Conservation (phyloP, 2,797 vertebrate genomes). For the Sebastiscus albofasciatus region DNA sequence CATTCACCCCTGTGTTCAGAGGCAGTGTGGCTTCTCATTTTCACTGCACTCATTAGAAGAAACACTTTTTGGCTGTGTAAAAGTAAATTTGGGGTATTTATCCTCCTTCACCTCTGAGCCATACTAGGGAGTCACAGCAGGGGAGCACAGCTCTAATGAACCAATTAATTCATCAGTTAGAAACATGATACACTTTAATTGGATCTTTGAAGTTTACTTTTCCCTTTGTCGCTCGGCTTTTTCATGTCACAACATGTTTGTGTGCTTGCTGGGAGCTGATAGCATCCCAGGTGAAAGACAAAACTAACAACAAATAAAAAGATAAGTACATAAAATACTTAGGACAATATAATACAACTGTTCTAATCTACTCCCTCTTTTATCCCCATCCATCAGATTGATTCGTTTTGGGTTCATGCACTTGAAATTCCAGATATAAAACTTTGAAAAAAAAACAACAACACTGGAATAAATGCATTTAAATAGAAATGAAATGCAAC, state of each 20-base stretch:
- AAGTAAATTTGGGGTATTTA: conserved; percentile 16
- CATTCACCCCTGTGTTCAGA: not conserved
- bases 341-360: not conserved
- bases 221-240: not conserved
- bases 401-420: not conserved
- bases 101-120: conserved; percentile 28
- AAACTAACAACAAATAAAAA: not conserved
- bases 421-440: not conserved
- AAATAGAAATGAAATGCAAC: conserved; percentile 24
- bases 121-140: conserved; percentile 21
- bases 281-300: not conserved
- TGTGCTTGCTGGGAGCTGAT: not conserved
- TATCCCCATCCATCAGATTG: not conserved
- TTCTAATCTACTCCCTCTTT: not conserved
- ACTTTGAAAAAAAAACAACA: not conserved
- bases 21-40: not conserved
- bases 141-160: conserved; percentile 14
- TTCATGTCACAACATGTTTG: not conserved
- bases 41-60: conserved; percentile 19
- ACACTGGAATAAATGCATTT: conserved; percentile 15
- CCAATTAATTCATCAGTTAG: conserved; percentile 35
- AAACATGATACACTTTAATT: conserved; percentile 19
- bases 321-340: not conserved
- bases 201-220: conserved; percentile 17
- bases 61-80: conserved; percentile 8